Conservation (phyloP, 2,888 invertebrate species). For the Trypoxylon attenuatum region DNA sequence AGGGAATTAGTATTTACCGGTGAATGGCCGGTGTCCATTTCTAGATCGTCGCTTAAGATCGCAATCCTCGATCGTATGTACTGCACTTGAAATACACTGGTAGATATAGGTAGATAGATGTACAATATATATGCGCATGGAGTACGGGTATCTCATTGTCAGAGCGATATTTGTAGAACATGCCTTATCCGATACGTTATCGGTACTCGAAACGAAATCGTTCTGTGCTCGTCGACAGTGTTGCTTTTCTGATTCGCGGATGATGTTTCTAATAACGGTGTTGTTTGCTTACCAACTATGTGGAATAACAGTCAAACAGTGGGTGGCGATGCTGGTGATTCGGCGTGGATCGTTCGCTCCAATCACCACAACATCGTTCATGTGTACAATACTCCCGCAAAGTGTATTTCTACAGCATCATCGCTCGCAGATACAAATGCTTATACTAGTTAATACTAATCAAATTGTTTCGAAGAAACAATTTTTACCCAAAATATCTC, state of each 20-base stretch:
- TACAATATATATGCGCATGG: too few species aligned
- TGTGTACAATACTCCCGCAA: too few species aligned
- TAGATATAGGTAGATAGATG: neutral
- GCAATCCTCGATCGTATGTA: neutral
- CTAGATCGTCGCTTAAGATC: neutral
- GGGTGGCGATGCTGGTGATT: too few species aligned
- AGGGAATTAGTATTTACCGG: too few species aligned
- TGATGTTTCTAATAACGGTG: conserved; percentile 17
- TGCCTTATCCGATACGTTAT: conserved; percentile 27
- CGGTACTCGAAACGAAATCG: conserved; percentile 18
- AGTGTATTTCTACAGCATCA: too few species aligned
- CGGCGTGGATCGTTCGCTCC: too few species aligned
- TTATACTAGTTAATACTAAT: too few species aligned
- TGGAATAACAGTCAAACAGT: neutral
- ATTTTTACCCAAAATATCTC: too few species aligned
- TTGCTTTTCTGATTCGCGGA: neutral
- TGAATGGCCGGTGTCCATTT: neutral
- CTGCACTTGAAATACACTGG: neutral
- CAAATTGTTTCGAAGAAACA: too few species aligned
- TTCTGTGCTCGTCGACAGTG: conserved; percentile 20
- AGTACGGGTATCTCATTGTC: too few species aligned
- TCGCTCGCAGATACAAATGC: too few species aligned
- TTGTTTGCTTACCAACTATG: conserved; percentile 6
- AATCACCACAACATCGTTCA: too few species aligned
- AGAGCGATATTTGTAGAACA: conserved; percentile 32